Base-by-base conservation (phyloP, 2,797 vertebrate species). In the Hydrophis major region DNA sequence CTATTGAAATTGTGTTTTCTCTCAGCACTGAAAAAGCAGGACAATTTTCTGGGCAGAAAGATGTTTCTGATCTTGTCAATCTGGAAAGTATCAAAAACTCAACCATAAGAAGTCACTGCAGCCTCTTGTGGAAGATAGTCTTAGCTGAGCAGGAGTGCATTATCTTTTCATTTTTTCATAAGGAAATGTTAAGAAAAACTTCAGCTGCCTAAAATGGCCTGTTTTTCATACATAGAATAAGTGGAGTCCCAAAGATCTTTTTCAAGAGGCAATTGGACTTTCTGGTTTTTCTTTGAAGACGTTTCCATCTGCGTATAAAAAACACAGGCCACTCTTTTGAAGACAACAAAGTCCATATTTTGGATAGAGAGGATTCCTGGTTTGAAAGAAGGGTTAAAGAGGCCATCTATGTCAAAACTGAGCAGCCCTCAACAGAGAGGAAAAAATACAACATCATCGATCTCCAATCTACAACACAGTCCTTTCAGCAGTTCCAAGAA, bases 151-250 rank as follows among this genome's bases (percentile, higher is more conserved):
- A 78, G 22, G 74, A 22, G 3, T 83, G 74, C 20, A 22, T 22
- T 42, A 18, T 47, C 74, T 83, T 74, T 37, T 83, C 37, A 83
- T 37, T 47, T 83, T 47, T 11, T 42, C 74, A 42, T 83, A 37
- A 83, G 74, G 37, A 83, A 83, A 83, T 83, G 18, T 4, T 78
- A 78, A 37, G 74, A 11, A 83, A 83, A 37, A 83, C 32, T 0
- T 4, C 87, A 42, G 0, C 50, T 7, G 0, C 86, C 0, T n/a
- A 56, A 28, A 12, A 6, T 18, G 0, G 20, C 53, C 0, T 69
- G 88, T 55, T 13, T 12, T 56, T 94, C 86, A 60, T 1, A 92
- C 16, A 42, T 2, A 28, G 32, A 47, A 57, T 12, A 27, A 63
- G 37, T 60, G 27, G 37, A 86, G 4, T 63, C 27, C 61, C 61